phyloP scores from a whole-genome alignment of 2,113 vertebrate species.

The Dipodomys merriami region DNA sequence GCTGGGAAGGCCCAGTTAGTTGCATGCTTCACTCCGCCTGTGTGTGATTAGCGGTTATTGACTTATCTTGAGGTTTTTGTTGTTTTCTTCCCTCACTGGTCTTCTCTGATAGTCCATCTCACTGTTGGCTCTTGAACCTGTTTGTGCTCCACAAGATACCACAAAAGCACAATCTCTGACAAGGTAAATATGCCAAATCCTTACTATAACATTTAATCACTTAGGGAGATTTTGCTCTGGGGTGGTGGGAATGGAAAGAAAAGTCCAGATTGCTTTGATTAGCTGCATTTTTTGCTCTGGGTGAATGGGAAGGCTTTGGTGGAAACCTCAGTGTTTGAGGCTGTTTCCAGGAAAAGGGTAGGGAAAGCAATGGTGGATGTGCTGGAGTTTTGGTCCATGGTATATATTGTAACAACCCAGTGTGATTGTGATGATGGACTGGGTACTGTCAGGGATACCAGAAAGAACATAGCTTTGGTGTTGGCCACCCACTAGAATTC shows the following conservation, averaged over 20 bases:
- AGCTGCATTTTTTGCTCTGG: constrained; percentile 78
- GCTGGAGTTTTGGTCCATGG: background rate
- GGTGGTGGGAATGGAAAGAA: constrained; percentile 71
- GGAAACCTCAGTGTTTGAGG: constrained; percentile 66
- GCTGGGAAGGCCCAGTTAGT: constrained; percentile 51
- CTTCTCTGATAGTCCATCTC: constrained; percentile 48
- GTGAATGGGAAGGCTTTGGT: constrained; percentile 66
- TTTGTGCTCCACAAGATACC: constrained; percentile 59
- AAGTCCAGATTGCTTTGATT: constrained; percentile 79
- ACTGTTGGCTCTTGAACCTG: constrained; percentile 58
- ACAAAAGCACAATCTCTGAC: constrained; percentile 51
- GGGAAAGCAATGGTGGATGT: background rate
- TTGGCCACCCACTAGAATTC: background rate
- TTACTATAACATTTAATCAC: constrained; percentile 68
- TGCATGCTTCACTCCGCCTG: constrained; percentile 43
- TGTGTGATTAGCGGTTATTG: constrained; percentile 71
- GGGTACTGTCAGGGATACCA: background rate
- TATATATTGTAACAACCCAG: background rate
- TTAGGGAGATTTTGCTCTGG: constrained; percentile 55
- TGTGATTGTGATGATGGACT: background rate
- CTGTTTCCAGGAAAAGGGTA: constrained; percentile 64
- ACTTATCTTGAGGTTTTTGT: constrained; percentile 60
- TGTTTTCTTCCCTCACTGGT: constrained; percentile 49
- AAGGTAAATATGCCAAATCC: constrained; percentile 58
- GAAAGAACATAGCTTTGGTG: background rate